Evolutionary conservation across 2,113 vertebrate genomes (phyloP), one percentile per base, ranked within the genome.

Genomic region (Turnix velox): DNA sequence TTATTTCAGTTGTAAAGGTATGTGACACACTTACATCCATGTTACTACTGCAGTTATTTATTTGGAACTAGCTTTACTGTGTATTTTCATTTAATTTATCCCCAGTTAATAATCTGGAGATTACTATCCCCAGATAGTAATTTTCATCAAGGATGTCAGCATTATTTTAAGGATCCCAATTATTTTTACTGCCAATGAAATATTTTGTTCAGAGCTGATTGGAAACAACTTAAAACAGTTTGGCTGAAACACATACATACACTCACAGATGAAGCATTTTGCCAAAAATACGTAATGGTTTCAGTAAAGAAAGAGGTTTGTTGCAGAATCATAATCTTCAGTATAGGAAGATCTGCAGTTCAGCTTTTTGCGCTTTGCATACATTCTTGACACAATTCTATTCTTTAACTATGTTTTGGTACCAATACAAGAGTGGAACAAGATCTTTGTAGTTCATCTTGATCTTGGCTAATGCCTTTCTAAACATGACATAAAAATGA

Each of bases 1-100:
- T 99, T 58, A 98, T 98, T 93, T 98, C 98, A 16, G 88, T 98
- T 77, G 94, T 93, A 58, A 98, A 99, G 98, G 98, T 99, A 97
- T 42, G 98, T 91, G 33, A 28, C 7, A 30, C 12, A 24, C 10
- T 63, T 2, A 1, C 27, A 10, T 14, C 46, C 39, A 9, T 55
- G 30, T 39, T 77, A 45, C 8, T 6, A 22, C 19, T 71, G 8
- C 35, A 48, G n/a, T 51, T 25, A 54, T 4, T 61, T 61, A 8
- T 25, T 3, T 58, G 12, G 28, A 10, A 13, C 33, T 39, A 46
- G 13, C 12, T 77, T 93, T 81, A 17, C 19, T 52, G 2, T 68
- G 12, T 35, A 10, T 57, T 61, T 79, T 68, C 15, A 49, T 78
- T 78, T 63, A 51, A 22, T 59, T 87, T 42, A 57, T 20, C 13